Base-by-base conservation (phyloP, 2,797 vertebrate species). In the Decapterus maruadsi region DNA sequence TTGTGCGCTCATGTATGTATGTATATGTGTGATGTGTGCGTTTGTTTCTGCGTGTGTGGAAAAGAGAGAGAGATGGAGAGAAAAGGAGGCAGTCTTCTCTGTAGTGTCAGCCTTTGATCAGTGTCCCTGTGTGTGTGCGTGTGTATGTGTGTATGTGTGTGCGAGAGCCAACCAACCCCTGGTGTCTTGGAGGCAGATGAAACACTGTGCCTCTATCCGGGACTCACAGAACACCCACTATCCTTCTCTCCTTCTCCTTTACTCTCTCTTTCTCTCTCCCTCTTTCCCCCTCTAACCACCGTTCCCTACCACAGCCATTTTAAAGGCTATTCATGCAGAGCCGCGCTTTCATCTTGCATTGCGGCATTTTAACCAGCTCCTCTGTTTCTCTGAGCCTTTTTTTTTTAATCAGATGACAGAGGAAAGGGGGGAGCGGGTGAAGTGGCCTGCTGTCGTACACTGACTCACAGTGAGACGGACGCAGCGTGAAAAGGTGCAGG, bases 131-230 rank as follows among this genome's bases (percentile, higher is more conserved):
- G 56, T 79, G 66, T 77, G 58, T 76, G 42, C 70, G 55, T 77
- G 54, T 77, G 54, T 65, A 71, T 77, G 70, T 71, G 48, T 61
- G 66, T 62, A 57, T 68, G 60, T 68, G 51, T 74, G 50, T 63
- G 20, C 68, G 73, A 34, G 31, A 34, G 31, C 31, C 31, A 34
- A 34, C 83, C 87, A 86, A 82, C 84, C 87, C 79, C 84, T 92
- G 88, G 84, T 92, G 87, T 95, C 91, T 95, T 94, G 92, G 92
- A 94, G 87, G 88, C 87, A 94, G 93, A 95, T 94, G 89, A 94
- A 95, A 95, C 92, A 92, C 82, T 93, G 90, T 50, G 85, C 85
- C 87, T 92, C 90, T 93, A 92, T 94, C 89, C 88, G 83, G 87
- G 87, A 78, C 87, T 88, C 88, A 93, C 89, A 94, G 90, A 93